Base-by-base conservation (phyloP, 37 sponge, comb jelly and placozoan species). In the Aplysina aerophoba region DNA sequence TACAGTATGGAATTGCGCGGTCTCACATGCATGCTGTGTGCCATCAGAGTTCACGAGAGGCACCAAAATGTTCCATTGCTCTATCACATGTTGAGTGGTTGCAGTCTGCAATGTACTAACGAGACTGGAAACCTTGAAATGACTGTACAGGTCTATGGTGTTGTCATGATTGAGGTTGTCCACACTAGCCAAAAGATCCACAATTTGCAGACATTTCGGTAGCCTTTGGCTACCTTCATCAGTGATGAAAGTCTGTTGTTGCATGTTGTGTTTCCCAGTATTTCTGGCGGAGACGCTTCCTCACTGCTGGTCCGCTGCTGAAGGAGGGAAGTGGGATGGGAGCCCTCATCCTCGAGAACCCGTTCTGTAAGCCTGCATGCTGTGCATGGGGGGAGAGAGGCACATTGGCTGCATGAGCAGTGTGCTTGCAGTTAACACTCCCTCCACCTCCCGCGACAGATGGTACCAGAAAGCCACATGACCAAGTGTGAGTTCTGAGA, bases 311-410 rank as follows among this genome's bases (percentile, higher is more conserved):
- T 20, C 95, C 95, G 0, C 74, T 90, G 34, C 82, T 92, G 34
- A 88, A 79, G 77, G 83, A 92, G 39, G 78, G 72, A 2, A 11
- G 3, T 44, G 84, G 87, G 0, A 88, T 97, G 19, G 98, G 93
- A 30, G 93, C 95, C 6, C 64, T 97, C 31, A 63, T 94, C 19
- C 81, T 97, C 57, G 98, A 97, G 80, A 97, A 97, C 72, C 98
- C 98, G 6, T 95, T 85, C 75, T 87, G 79, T 75, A 64, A 63
- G 44, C 55, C n/a, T n/a, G n/a, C n/a, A n/a, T n/a, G 59, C 0
- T 21, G 50, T 44, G 50, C 50, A 44, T 44, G 50, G 8, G 50
- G 8, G 50, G 50, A 27, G 65, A 63, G 28, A 12, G 65, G 65
- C 3, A 8, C 28, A 53, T 60, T 81, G 83, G 83, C 24, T 81